These are phyloP conservation scores for Melanotus villosus DNA, from an alignment of 2,888 invertebrate genomes.

Conservation along the genomic window DNA sequence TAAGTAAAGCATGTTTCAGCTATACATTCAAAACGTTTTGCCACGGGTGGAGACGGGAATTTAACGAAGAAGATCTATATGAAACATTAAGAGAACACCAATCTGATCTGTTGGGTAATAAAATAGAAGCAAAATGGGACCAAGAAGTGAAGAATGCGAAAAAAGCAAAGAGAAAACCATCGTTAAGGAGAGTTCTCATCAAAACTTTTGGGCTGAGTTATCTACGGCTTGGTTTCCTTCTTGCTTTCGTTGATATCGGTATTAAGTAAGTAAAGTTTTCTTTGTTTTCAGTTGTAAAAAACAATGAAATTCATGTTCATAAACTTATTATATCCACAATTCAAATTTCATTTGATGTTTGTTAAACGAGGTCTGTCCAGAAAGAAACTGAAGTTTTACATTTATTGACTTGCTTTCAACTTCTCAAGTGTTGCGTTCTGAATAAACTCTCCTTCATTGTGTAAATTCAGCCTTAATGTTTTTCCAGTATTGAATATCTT, in stretches of 20 bases:
- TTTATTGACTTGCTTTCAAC: too few relatives aligned
- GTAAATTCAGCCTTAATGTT: too few relatives aligned
- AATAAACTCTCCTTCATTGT: too few relatives aligned
- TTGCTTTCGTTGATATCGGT: conserved; percentile 16
- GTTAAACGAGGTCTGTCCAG: too few relatives aligned
- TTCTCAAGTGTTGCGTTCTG: too few relatives aligned
- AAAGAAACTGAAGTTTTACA: too few relatives aligned
- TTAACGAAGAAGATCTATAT: conserved; percentile 77
- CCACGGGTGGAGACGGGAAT: conserved; percentile 77
- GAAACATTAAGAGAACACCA: conserved; percentile 79
- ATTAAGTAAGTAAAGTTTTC: conserved; percentile 33
- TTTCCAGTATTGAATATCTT: too few relatives aligned
- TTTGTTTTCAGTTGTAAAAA: too few relatives aligned
- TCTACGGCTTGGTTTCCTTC: conserved; percentile 74
- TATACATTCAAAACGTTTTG: conserved; percentile 81
- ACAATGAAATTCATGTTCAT: too few relatives aligned
- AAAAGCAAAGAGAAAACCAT: conserved; percentile 69
- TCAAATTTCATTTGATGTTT: too few relatives aligned
- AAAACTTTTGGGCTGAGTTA: conserved; percentile 76
- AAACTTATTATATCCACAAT: too few relatives aligned
- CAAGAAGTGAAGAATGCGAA: conserved; percentile 70
- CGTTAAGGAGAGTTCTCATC: conserved; percentile 73
- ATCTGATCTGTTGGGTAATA: conserved; percentile 76
- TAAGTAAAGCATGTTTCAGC: too few relatives aligned
- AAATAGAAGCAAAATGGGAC: conserved; percentile 76